These are phyloP conservation scores for Aphidoletes aphidimyza DNA, from an alignment of 2,888 invertebrate genomes.

Conservation along the genomic window DNA sequence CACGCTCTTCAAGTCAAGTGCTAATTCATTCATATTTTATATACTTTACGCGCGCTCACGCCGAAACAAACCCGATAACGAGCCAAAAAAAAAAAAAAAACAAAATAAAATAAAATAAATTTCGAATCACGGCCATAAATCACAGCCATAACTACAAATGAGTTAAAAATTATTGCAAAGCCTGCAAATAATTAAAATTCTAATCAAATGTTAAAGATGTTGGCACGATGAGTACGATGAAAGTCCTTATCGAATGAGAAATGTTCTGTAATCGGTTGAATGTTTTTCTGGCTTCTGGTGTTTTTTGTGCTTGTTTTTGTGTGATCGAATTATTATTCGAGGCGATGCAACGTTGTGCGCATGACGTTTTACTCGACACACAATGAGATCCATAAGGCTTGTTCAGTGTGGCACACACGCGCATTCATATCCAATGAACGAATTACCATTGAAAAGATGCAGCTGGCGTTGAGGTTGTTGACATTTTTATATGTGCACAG, in stretches of 20 bases:
- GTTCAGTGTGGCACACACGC: neutral
- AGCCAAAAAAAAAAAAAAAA: neutral
- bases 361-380: neutral
- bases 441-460: slow-evolving; percentile 50
- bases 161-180: neutral
- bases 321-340: slow-evolving; percentile 3
- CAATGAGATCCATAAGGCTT: neutral
- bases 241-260: neutral
- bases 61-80: neutral
- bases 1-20: neutral
- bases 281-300: neutral
- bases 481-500: slow-evolving; percentile 29
- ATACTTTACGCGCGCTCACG: too few relatives aligned
- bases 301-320: too few relatives aligned
- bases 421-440: neutral
- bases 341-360: neutral
- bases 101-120: too few relatives aligned
- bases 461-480: slow-evolving; percentile 52
- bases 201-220: neutral
- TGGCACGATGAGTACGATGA: slow-evolving; percentile 7
- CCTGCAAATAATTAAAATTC: slow-evolving; percentile 41
- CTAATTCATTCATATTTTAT: slow-evolving; percentile 25
- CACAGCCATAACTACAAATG: neutral
- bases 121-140: neutral
- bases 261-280: neutral